phyloP scores from a whole-genome alignment of 2,888 invertebrate species.

The Drosophila mettleri region DNA sequence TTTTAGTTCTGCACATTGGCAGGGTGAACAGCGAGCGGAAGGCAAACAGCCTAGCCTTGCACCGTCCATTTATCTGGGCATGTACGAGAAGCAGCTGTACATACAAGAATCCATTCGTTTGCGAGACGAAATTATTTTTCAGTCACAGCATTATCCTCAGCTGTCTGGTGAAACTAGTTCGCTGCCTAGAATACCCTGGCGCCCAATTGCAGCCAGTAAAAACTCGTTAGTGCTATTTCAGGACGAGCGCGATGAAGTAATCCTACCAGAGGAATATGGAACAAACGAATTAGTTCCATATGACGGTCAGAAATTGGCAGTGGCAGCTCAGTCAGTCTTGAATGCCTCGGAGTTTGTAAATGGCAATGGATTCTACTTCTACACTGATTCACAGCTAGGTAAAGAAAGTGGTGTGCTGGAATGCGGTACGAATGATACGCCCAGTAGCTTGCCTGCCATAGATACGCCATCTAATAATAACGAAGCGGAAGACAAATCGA shows the following conservation, averaged over 20 bases:
- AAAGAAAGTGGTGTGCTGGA: conserved; percentile 39
- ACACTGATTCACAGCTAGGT: conserved; percentile 85
- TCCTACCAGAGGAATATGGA: conserved; percentile 30
- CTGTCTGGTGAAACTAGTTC: conserved; percentile 82
- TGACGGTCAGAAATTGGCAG: conserved; percentile 85
- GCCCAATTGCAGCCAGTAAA: conserved; percentile 88
- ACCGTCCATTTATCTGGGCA: conserved; percentile 93
- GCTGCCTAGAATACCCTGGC: conserved; percentile 89
- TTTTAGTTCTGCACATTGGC: conserved; percentile 88
- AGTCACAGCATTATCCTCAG: conserved; percentile 77
- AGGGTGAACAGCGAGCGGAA: conserved; percentile 77
- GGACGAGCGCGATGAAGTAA: conserved; percentile 33
- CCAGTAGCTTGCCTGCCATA: conserved; percentile 47
- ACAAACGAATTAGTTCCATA: conserved; percentile 78
- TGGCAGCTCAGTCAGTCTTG: conserved; percentile 90
- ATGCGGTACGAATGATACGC: conserved; percentile 52
- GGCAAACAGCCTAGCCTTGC: conserved; percentile 74
- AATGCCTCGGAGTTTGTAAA: conserved; percentile 90
- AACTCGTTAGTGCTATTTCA: conserved; percentile 81
- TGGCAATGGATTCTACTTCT: conserved; percentile 93
- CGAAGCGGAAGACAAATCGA: conserved; percentile 19
- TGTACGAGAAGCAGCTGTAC: conserved; percentile 91
- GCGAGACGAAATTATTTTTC: conserved; percentile 81
- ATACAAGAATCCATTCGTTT: conserved; percentile 83
- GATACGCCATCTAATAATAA: conserved; percentile 37